A percentile compares a stretch with the other conserved stretches of the same genome.
phyloP scores from a whole-genome alignment of 2,797 vertebrate genomes.

The Pterois miles region DNA sequence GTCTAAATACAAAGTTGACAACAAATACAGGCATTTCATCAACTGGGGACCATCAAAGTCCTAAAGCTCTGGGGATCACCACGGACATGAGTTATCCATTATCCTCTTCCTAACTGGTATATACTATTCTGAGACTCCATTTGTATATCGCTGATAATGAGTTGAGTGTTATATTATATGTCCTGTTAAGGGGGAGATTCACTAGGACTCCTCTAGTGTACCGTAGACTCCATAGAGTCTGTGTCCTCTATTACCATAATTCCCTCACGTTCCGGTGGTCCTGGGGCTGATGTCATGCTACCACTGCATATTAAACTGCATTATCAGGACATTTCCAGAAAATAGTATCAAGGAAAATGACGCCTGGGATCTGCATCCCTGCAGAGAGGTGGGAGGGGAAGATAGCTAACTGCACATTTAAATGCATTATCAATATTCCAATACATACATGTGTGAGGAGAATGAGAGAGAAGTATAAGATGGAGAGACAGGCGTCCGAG shows the following conservation, averaged over 20 bases:
- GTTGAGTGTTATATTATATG: neutral
- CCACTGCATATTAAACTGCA: conserved; percentile 7
- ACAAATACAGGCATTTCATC: neutral
- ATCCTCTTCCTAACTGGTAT: neutral
- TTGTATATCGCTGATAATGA: neutral
- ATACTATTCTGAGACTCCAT: neutral
- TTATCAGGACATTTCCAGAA: neutral
- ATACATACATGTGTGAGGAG: neutral
- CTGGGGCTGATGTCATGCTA: neutral
- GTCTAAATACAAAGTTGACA: neutral
- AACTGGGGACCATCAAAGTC: neutral
- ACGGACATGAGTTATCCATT: neutral
- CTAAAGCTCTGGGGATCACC: neutral
- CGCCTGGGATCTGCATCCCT: neutral
- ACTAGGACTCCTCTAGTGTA: neutral
- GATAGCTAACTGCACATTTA: neutral
- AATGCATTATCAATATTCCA: neutral
- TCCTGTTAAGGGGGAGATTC: neutral
- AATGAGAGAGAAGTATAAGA: too few species aligned
- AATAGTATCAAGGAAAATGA: neutral
- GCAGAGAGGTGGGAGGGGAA: neutral
- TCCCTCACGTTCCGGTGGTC: conserved; percentile 3
- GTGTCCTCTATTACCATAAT: neutral
- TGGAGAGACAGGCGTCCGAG: neutral
- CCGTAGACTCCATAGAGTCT: neutral